Evolutionary conservation across 1,140 invertebrate species (phyloP), one percentile per base, ranked within the genome.

Genomic region (Leptonema lineaticorne): DNA sequence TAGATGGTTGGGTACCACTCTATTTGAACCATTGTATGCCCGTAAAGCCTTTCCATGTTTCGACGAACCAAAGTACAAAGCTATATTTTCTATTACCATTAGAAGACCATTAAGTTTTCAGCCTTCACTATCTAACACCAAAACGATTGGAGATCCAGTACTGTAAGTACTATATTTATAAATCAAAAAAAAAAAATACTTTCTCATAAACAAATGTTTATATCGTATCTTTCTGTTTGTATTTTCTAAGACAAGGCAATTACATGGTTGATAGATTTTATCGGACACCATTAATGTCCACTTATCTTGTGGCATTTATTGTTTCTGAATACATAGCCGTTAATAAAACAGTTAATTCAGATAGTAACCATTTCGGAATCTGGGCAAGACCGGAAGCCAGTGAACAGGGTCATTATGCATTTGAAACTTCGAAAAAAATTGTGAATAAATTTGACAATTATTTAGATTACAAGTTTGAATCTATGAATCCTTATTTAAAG

Each of bases 271-370:
- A 37, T 14, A 14, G 0, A 45, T 62, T 62, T 14, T 14, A 62
- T 24, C 3, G 18, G 2, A 62, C 59, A 2, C 59, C 59, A 11
- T 2, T 4, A 14, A 95, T 95, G 92, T 91, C 91, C 0, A 91
- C 92, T 0, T 95, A 94, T 69, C 75, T 94, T 2, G 79, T 94
- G 7, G 92, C 92, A 0, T 90, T 93, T 74, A 80, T 91, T 2
- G 83, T 95, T 1, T 89, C 87, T 14, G 89, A 94, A 71, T 92
- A 92, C 22, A 58, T 56, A 1, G 74, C 64, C 24, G 76, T 82
- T 14, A 70, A 60, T 11, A 68, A 70, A 14, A 29, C 70, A 0
- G 30, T 73, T 0, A 83, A 82, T 48, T 79, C 84, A 46, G 26
- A 9, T 18, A 1, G 45, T 9, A 26, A 50, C 7, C 62, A 46